Conservation (phyloP, 1,140 invertebrate genomes). For the Dinoponera quadriceps region DNA sequence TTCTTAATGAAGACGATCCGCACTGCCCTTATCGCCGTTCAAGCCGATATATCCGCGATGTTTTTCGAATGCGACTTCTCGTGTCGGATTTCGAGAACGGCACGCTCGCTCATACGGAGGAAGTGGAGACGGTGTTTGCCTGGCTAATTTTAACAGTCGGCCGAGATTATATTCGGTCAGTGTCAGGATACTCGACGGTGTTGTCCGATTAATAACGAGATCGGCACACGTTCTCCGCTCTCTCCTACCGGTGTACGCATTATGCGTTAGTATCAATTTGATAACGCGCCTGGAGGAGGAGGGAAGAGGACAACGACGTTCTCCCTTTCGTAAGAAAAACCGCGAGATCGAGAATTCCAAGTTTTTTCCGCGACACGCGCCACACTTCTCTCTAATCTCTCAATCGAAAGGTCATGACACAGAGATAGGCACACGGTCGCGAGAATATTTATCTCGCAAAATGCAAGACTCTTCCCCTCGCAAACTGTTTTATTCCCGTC, state of each 20-base stretch:
- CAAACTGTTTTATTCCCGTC: background rate
- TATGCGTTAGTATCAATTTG: too few species aligned
- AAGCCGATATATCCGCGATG: too few species aligned
- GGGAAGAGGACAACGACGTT: too few species aligned
- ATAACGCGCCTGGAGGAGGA: too few species aligned
- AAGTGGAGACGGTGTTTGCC: too few species aligned
- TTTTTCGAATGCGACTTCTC: constrained; percentile 3
- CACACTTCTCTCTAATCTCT: background rate
- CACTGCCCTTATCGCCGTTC: too few species aligned
- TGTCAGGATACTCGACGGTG: background rate
- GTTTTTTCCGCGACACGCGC: background rate
- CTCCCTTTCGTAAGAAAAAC: background rate
- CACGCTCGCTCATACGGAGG: too few species aligned
- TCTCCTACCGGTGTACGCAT: too few species aligned
- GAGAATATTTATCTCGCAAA: background rate
- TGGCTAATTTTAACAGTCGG: background rate
- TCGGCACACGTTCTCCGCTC: background rate
- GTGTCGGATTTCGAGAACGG: constrained; percentile 1
- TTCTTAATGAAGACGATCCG: too few species aligned
- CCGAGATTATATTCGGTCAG: constrained; percentile 16
- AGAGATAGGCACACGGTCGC: background rate
- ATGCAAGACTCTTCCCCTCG: background rate
- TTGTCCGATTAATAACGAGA: background rate
- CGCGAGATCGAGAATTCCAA: background rate
- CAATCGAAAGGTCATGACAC: constrained; percentile 21